A percentile compares a stretch with the other conserved stretches of the same genome.
phyloP scores from a whole-genome alignment of 2,888 invertebrate genomes.

The Thumatha senex region DNA sequence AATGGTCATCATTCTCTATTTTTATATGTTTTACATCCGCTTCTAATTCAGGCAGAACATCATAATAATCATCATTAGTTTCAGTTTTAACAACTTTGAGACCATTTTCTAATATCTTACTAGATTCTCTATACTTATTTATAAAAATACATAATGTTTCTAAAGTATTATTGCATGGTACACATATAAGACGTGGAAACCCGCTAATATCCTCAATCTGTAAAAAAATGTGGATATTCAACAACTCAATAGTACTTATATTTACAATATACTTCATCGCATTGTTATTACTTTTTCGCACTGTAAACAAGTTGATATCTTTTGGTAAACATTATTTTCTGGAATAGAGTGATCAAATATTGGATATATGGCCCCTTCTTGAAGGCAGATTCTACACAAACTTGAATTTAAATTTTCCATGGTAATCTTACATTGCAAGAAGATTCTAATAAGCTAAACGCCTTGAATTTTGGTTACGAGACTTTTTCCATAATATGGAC shows the following conservation, averaged over 20 bases:
- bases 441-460: slow-evolving; percentile 11
- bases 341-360: slow-evolving; percentile 56
- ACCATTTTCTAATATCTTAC: slow-evolving; percentile 53
- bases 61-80: slow-evolving; percentile 23
- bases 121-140: slow-evolving; percentile 57
- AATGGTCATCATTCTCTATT: slow-evolving; percentile 40
- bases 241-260: neutral
- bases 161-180: slow-evolving; percentile 54
- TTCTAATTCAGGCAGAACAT: slow-evolving; percentile 36
- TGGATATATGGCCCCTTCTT: slow-evolving; percentile 55
- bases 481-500: neutral
- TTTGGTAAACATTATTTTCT: slow-evolving; percentile 43
- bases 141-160: slow-evolving; percentile 58
- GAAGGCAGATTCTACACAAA: slow-evolving; percentile 69
- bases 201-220: slow-evolving; percentile 70
- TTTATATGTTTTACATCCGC: slow-evolving; percentile 45
- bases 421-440: neutral
- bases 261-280: neutral
- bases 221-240: slow-evolving; percentile 25
- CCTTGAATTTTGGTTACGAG: neutral
- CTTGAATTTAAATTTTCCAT: slow-evolving; percentile 27
- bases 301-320: slow-evolving; percentile 57
- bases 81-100: slow-evolving; percentile 55
- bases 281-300: slow-evolving; percentile 53
- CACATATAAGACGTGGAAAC: slow-evolving; percentile 66